A percentile compares a stretch with the other conserved stretches of the same genome.
Conservation (phyloP, 2,888 invertebrate species). For the Vanessa cardui region DNA sequence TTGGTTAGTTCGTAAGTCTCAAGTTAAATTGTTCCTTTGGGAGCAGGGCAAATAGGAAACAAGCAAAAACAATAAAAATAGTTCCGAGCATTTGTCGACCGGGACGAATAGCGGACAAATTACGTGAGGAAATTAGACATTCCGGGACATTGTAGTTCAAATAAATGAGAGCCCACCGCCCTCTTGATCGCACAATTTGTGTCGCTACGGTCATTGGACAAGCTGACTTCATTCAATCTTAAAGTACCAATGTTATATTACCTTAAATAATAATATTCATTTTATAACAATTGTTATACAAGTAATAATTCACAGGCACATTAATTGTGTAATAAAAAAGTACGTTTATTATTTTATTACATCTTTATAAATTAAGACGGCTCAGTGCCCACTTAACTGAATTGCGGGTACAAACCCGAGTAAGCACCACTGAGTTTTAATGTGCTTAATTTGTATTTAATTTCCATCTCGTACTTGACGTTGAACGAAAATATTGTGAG, state of each 20-base stretch:
- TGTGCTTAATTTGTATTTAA: neutral
- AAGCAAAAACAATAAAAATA: slow-evolving; percentile 80
- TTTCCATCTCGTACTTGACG: neutral
- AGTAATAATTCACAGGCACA: too few species aligned
- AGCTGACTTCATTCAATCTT: neutral
- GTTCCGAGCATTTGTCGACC: slow-evolving; percentile 72
- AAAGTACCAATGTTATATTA: too few species aligned
- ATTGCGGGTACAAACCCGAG: too few species aligned
- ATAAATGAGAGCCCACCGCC: slow-evolving; percentile 68
- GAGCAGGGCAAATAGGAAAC: slow-evolving; percentile 77
- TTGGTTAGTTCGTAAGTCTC: slow-evolving; percentile 68
- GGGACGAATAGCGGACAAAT: slow-evolving; percentile 77
- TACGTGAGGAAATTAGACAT: slow-evolving; percentile 83
- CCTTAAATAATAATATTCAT: too few species aligned
- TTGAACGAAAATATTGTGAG: too few species aligned
- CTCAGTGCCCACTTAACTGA: too few species aligned
- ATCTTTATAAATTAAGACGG: too few species aligned
- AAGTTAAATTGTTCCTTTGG: slow-evolving; percentile 75
- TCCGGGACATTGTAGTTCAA: slow-evolving; percentile 74
- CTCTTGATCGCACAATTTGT: slow-evolving; percentile 55
- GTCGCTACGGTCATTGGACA: slow-evolving; percentile 13
- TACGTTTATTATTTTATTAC: too few species aligned
- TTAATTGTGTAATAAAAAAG: too few species aligned
- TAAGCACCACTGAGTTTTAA: too few species aligned
- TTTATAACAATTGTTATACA: too few species aligned